Evolutionary conservation across 2,888 invertebrate genomes (phyloP).

Genomic region (Deroplatys truncata): DNA sequence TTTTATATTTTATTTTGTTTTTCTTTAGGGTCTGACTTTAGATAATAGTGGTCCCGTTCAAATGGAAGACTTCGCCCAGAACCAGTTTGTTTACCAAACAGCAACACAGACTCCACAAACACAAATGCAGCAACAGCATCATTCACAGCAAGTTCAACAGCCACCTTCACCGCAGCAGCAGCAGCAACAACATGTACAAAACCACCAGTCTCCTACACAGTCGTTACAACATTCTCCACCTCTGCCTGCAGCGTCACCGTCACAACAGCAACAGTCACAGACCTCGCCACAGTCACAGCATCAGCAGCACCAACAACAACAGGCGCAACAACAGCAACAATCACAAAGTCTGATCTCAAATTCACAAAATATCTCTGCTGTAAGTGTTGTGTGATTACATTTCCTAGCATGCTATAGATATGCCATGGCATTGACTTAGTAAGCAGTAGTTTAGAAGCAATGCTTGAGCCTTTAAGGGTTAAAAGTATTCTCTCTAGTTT

Average conservation of each 20-base stretch:
- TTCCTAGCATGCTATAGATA: constrained; percentile 1
- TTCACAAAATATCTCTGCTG: constrained; percentile 33
- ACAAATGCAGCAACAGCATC: constrained; percentile 41
- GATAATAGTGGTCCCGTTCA: constrained; percentile 64
- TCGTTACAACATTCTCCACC: constrained; percentile 36
- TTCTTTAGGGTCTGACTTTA: constrained; percentile 52
- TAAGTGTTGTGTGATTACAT: constrained; percentile 22
- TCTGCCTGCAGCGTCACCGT: constrained; percentile 38
- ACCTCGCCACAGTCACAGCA: constrained; percentile 28
- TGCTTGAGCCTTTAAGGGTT: background rate
- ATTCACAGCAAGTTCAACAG: constrained; percentile 47
- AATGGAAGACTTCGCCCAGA: constrained; percentile 48
- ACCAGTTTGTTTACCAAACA: constrained; percentile 29
- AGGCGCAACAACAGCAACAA: constrained; percentile 36
- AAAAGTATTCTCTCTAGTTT: no score
- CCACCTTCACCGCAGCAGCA: constrained; percentile 45
- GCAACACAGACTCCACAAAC: constrained; percentile 45
- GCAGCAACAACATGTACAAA: constrained; percentile 37
- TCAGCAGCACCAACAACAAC: constrained; percentile 32
- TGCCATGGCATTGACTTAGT: background rate
- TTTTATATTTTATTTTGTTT: no score
- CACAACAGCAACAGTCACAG: constrained; percentile 37
- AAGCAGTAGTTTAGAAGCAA: background rate
- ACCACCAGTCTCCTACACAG: constrained; percentile 14
- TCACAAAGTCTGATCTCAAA: constrained; percentile 31